These are phyloP conservation scores for Drosophila setifemur DNA, from an alignment of 1,140 invertebrate species.

Conservation along the genomic window DNA sequence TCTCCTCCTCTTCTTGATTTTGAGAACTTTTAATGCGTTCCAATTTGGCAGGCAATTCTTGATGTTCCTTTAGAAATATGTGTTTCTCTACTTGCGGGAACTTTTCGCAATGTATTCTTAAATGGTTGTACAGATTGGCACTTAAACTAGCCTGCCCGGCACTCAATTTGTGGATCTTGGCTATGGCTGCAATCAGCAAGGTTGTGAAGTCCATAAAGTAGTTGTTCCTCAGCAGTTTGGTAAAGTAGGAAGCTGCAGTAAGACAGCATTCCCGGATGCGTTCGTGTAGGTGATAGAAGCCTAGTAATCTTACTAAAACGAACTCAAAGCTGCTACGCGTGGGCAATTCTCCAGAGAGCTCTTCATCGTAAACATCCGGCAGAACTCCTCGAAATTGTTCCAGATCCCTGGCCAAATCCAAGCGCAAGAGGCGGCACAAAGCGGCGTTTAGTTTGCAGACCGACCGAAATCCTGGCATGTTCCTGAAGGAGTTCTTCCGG, in stretches of 20 bases:
- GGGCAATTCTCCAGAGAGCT: constrained; percentile 46
- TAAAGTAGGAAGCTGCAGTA: constrained; percentile 57
- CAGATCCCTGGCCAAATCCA: constrained; percentile 61
- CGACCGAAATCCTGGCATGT: constrained; percentile 63
- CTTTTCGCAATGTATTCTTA: constrained; percentile 15
- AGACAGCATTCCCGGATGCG: constrained; percentile 69
- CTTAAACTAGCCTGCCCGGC: constrained; percentile 35
- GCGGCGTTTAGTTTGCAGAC: constrained; percentile 68
- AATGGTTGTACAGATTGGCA: constrained; percentile 57
- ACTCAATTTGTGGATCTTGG: constrained; percentile 63
- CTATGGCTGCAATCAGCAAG: constrained; percentile 64
- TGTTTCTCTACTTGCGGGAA: constrained; percentile 59
- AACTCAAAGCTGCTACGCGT: constrained; percentile 65
- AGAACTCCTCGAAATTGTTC: constrained; percentile 57
- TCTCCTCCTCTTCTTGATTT: neutral
- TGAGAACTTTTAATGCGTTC: neutral
- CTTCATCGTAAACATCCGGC: constrained; percentile 58
- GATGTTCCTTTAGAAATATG: constrained; percentile 29
- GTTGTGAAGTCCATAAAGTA: constrained; percentile 67
- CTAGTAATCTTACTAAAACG: constrained; percentile 55
- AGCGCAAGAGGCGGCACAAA: constrained; percentile 61
- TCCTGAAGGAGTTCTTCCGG: constrained; percentile 68
- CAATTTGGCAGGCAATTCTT: constrained; percentile 32
- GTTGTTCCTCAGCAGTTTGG: constrained; percentile 56
- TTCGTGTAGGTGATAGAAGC: constrained; percentile 50